phyloP scores from a whole-genome alignment of 2,888 invertebrate species.

The Nemotelus nigrinus region DNA sequence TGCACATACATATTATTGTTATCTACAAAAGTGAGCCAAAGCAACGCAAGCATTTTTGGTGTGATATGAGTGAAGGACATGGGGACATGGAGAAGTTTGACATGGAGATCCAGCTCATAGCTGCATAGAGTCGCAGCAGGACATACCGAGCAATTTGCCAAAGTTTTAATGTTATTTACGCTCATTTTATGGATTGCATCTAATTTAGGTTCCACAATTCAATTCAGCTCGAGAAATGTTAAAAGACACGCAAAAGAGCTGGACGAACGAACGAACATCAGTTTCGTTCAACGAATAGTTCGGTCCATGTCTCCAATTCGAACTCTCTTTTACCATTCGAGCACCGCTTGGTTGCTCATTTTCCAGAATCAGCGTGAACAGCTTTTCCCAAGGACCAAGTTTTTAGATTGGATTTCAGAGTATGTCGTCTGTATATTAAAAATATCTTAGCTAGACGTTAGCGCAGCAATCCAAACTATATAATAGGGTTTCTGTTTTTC shows the following conservation, averaged over 20 bases:
- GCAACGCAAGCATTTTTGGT: too few relatives aligned
- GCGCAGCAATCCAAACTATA: not conserved
- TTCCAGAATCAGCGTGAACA: slow-evolving; percentile 22
- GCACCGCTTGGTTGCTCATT: not conserved
- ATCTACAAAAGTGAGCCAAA: too few relatives aligned
- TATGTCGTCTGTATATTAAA: slow-evolving; percentile 28
- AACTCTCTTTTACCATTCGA: not conserved
- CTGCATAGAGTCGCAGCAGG: not conserved
- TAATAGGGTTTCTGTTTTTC: too few relatives aligned
- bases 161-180: slow-evolving; percentile 49
- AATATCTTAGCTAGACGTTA: slow-evolving; percentile 30
- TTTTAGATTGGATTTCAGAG: slow-evolving; percentile 34
- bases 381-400: slow-evolving; percentile 25
- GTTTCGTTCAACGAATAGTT: not conserved
- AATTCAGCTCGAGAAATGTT: slow-evolving; percentile 26
- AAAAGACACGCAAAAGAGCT: not conserved
- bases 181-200: slow-evolving; percentile 47
- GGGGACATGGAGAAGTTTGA: too few relatives aligned
- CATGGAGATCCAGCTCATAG: too few relatives aligned
- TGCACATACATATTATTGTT: not conserved
- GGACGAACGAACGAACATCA: not conserved
- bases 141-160: slow-evolving; percentile 32
- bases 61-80: too few relatives aligned
- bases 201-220: slow-evolving; percentile 46
- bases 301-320: too few relatives aligned